Base-by-base conservation (phyloP, 2,888 invertebrate species). In the Neocrepidodera transversa region DNA sequence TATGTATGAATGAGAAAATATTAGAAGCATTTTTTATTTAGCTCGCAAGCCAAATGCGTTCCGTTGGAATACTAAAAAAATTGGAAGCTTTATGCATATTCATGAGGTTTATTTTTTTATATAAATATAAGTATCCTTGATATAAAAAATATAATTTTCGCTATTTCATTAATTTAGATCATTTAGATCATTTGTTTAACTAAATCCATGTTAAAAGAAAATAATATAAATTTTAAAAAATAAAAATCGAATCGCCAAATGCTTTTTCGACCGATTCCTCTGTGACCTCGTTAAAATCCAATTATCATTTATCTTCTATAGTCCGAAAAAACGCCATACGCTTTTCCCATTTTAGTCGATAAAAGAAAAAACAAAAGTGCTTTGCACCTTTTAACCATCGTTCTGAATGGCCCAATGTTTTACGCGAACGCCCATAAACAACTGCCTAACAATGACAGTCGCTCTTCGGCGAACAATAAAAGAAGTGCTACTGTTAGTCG, bases 371-470 rank as follows among this genome's bases (percentile, higher is more conserved):
- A 51, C 56, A 62, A 56, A 52, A 50, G 43, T 23, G 30, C 11
- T 59, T 62, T 50, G 42, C 59, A 59, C 58, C 62, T 62, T 62
- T 62, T 49, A 52, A 28, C 11, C 17, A 23, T 13, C 53, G 42
- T 52, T 48, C 49, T 17, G n/a, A 38, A 50, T 45, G 20, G 36
- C 35, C 47, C 42, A 54, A 54, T 57, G 57, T 63, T 58, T 52
- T 36, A 58, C 13, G 23, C 55, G 20, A 56, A 62, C 56, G 56
- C 55, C 62, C 56, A 63, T 63, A 63, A 63, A 63, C 57, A 60
- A 63, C 59, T 47, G 38, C 28, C 53, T 57, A 63, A 63, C 62
- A 63, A 60, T 60, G 62, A 62, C 59, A 56, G 26, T 62, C 23
- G 47, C 47, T 48, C 47, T 52, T 35, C 52, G 32, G 32, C 43